Percentiles rank a stretch among this genome's conserved stretches.
These are phyloP conservation scores for Diplodus sargus DNA, from an alignment of 2,797 vertebrate genomes.

Conservation along the genomic window DNA sequence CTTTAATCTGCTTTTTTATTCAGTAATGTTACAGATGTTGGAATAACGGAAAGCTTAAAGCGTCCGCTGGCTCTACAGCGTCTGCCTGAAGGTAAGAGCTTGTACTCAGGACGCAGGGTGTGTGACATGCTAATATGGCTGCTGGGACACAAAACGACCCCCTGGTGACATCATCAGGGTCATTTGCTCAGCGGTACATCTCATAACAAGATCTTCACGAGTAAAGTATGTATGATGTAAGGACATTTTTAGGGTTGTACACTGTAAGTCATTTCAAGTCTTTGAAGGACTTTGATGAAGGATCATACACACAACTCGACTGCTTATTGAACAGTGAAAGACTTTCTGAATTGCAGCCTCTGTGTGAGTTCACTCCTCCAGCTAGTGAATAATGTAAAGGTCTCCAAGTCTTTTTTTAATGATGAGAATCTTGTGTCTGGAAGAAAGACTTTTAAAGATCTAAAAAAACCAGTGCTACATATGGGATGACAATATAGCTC, in stretches of 20 bases:
- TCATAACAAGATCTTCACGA: neutral
- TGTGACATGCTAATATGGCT: too few species aligned
- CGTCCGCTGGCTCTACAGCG: too few species aligned
- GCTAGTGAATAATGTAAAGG: neutral
- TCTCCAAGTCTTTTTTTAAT: neutral
- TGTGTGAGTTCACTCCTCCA: neutral
- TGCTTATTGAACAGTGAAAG: neutral
- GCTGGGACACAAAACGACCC: too few species aligned
- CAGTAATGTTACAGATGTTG: too few species aligned
- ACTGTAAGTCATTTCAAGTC: neutral
- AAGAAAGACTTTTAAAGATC: constrained; percentile 7
- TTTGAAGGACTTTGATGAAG: neutral
- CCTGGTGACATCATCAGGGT: neutral
- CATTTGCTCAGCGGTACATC: neutral
- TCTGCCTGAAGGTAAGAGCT: too few species aligned
- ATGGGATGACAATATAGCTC: constrained; percentile 7
- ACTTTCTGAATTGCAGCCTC: neutral
- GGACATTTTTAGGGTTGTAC: neutral
- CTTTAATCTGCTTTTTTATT: too few species aligned
- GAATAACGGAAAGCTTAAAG: too few species aligned
- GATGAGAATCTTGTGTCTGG: constrained; percentile 4
- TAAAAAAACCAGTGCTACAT: neutral
- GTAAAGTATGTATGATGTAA: too few species aligned
- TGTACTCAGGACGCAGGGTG: too few species aligned
- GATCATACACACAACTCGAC: neutral